Evolutionary conservation across 2,113 vertebrate species (phyloP).

Genomic region (Poeciliopsis occidentalis): DNA sequence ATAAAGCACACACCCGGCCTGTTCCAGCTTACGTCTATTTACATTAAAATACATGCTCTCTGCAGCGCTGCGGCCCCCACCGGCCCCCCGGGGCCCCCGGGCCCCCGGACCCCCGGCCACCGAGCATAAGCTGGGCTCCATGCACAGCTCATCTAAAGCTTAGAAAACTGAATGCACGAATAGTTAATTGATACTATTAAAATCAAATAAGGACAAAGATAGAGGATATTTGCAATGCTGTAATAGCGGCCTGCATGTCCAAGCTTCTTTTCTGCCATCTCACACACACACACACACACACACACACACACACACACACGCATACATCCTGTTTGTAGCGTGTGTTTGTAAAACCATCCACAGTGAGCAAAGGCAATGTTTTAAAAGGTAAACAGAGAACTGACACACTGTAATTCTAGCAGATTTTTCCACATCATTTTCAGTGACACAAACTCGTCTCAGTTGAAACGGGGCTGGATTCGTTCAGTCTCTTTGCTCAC

Average conservation of each 20-base stretch:
- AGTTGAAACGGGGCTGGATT: not conserved
- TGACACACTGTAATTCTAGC: not conserved
- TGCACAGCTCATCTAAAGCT: not conserved
- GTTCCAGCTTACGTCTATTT: constrained; percentile 46
- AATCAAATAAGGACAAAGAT: not conserved
- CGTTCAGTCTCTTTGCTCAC: not conserved
- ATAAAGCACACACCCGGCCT: constrained; percentile 42
- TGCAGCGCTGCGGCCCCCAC: not conserved
- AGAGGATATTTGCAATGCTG: not conserved
- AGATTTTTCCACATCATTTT: not conserved
- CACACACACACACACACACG: not conserved
- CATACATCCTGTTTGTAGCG: not conserved
- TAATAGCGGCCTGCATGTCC: not conserved
- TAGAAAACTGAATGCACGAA: not conserved
- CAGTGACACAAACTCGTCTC: not conserved
- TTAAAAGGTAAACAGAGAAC: not conserved
- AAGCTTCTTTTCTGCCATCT: not conserved
- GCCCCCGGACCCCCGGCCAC: too few relatives aligned
- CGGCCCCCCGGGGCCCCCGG: too few relatives aligned
- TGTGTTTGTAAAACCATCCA: not conserved
- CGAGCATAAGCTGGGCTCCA: not conserved
- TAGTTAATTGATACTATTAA: not conserved
- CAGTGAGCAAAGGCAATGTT: not conserved
- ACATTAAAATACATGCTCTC: constrained; percentile 45
- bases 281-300: not conserved